A percentile compares a stretch with the other conserved stretches of the same genome.
These are phyloP conservation scores for Colletes gigas DNA, from an alignment of 1,140 invertebrate genomes.

Conservation along the genomic window DNA sequence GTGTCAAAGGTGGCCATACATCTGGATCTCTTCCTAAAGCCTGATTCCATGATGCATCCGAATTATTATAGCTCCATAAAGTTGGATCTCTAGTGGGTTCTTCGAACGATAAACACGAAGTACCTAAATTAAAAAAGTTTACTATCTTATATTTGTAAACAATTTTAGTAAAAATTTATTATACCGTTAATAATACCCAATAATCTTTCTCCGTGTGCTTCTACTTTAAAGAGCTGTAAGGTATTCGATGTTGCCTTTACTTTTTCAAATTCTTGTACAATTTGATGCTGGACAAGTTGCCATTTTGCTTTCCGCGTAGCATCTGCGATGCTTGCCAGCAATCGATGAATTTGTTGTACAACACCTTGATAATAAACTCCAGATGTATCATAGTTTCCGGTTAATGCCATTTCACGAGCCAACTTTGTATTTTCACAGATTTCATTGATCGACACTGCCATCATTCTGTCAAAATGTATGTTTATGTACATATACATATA, in stretches of 20 bases:
- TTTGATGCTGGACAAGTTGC: conserved; percentile 95
- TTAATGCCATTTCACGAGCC: conserved; percentile 95
- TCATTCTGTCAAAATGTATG: conserved; percentile 68
- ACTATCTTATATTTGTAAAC: background rate
- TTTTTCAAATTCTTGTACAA: conserved; percentile 94
- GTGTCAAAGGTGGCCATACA: conserved; percentile 94
- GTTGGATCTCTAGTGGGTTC: conserved; percentile 83
- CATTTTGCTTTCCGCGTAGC: conserved; percentile 92
- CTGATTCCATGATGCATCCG: conserved; percentile 86
- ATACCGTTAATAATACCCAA: conserved; percentile 70
- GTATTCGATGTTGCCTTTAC: conserved; percentile 91
- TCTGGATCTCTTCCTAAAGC: conserved; percentile 90
- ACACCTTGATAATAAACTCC: conserved; percentile 97
- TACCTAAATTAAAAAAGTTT: conserved; percentile 59
- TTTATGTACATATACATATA: background rate
- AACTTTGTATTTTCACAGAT: conserved; percentile 96
- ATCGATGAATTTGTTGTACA: conserved; percentile 92
- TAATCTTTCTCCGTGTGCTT: conserved; percentile 81
- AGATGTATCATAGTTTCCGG: conserved; percentile 97
- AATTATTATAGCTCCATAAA: conserved; percentile 73
- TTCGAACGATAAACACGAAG: conserved; percentile 81
- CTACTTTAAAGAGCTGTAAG: conserved; percentile 84
- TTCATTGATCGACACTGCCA: conserved; percentile 92
- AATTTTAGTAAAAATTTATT: conserved; percentile 8
- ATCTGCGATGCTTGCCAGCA: conserved; percentile 90